Percentiles rank a stretch among this genome's conserved stretches.
These are phyloP conservation scores for Gobius niger DNA, from an alignment of 2,113 vertebrate genomes.

Conservation along the genomic window DNA sequence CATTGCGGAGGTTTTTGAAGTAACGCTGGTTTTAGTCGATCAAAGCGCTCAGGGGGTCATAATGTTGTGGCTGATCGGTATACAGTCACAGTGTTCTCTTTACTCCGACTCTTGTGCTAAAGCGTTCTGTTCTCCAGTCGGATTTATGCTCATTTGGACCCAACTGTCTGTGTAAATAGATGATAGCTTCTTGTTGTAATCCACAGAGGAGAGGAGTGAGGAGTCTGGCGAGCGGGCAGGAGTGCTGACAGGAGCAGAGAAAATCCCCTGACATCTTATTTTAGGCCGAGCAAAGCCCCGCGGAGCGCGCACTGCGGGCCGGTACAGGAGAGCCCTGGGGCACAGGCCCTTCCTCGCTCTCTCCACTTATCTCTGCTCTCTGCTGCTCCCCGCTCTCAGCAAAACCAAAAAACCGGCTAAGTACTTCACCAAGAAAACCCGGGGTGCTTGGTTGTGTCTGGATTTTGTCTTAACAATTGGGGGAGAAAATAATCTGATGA, in stretches of 20 bases:
- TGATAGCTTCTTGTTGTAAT: conserved; percentile 56
- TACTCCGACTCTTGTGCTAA: neutral
- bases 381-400: conserved; percentile 74
- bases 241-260: conserved; percentile 59
- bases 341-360: conserved; percentile 53
- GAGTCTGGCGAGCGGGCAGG: conserved; percentile 45
- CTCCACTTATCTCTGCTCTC: conserved; percentile 67
- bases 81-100: neutral
- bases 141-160: conserved; percentile 37
- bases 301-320: conserved; percentile 41
- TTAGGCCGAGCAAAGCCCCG: conserved; percentile 61
- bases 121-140: conserved; percentile 17
- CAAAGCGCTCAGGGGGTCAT: neutral
- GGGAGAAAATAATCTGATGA: no score
- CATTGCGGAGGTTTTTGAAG: no score
- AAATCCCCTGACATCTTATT: conserved; percentile 71
- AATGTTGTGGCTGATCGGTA: no score
- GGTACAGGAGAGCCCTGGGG: conserved; percentile 46
- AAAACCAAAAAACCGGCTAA: conserved; percentile 85
- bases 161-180: conserved; percentile 51
- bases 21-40: no score
- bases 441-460: no score
- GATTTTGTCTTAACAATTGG: no score
- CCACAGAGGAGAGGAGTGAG: conserved; percentile 40
- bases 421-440: neutral